Conservation (phyloP, 2,888 invertebrate species). For the Herminia tarsipennalis region DNA sequence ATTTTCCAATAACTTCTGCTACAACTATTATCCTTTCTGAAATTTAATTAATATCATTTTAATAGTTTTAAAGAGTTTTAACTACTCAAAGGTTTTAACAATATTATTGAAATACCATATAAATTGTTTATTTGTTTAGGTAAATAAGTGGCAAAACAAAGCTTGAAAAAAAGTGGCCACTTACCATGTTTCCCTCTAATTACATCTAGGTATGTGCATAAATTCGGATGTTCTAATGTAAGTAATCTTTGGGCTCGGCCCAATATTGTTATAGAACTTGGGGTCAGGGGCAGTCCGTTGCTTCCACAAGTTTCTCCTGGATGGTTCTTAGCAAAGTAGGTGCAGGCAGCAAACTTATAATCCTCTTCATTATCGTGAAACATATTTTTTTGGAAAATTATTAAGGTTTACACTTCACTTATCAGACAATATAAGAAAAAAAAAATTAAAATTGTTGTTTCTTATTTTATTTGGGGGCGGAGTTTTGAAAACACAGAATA, state of each 20-base stretch:
- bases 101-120: too few relatives aligned
- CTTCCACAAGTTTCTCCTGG: conserved; percentile 96
- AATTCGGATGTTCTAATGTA: conserved; percentile 90
- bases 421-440: too few relatives aligned
- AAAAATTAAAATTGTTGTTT: neutral
- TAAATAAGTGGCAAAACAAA: neutral
- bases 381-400: conserved; percentile 49
- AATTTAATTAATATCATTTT: conserved; percentile 30
- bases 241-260: conserved; percentile 95
- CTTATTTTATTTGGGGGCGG: neutral
- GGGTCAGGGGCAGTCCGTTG: conserved; percentile 97
- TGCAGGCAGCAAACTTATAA: conserved; percentile 91
- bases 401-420: too few relatives aligned
- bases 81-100: too few relatives aligned
- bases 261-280: conserved; percentile 97
- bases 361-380: conserved; percentile 58
- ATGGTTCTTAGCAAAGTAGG: conserved; percentile 96
- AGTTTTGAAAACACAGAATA: neutral
- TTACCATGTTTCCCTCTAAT: conserved; percentile 97
- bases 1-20: conserved; percentile 90
- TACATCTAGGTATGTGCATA: conserved; percentile 96
- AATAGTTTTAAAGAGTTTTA: too few relatives aligned
- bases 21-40: conserved; percentile 93
- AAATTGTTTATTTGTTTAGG: neutral
- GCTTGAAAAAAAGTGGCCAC: conserved; percentile 7